Evolutionary conservation across 1,140 invertebrate species (phyloP), one percentile per base, ranked within the genome.

Genomic region (Solen grandis): DNA sequence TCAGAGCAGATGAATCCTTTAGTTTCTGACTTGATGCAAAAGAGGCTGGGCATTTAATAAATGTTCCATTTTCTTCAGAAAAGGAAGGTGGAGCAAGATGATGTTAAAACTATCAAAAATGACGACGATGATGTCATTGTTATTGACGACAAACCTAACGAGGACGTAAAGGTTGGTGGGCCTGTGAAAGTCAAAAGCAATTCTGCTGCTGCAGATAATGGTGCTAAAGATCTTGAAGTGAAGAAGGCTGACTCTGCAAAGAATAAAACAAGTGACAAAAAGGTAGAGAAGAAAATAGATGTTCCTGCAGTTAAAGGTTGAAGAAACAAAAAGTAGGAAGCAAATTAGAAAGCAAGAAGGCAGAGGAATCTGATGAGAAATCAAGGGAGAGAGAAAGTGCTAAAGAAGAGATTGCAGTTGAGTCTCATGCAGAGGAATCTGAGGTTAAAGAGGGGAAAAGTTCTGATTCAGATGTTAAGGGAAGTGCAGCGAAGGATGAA

Each of bases 121-220:
- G 13, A 19, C 16, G 2, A 29, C 16, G 50, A 29, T 25, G 27
- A 73, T 14, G 54, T 25, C 19, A 2, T 19, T 14, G 19, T 29
- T 8, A 10, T 73, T 8, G 69, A 35, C 16, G 66, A 50, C 36
- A 68, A 27, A 5, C 57, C 68, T 73, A 50, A 50, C 3, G 35
- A 25, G 19, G 55, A 60, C n/a, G n/a, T n/a, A n/a, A n/a, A n/a
- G n/a, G n/a, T n/a, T n/a, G n/a, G n/a, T n/a, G n/a, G n/a, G n/a
- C n/a, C n/a, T n/a, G n/a, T n/a, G n/a, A n/a, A n/a, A n/a, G n/a
- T n/a, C n/a, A n/a, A n/a, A n/a, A n/a, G n/a, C n/a, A n/a, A n/a
- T n/a, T n/a, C n/a, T 31, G 29, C 29, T 65, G 57, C 69, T 5
- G 38, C 4, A 46, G 46, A 16, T 52, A 35, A 57, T 31, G 29